A percentile compares a stretch with the other conserved stretches of the same genome.
phyloP scores from a whole-genome alignment of 1,140 invertebrate genomes.

The Watersipora subatra region DNA sequence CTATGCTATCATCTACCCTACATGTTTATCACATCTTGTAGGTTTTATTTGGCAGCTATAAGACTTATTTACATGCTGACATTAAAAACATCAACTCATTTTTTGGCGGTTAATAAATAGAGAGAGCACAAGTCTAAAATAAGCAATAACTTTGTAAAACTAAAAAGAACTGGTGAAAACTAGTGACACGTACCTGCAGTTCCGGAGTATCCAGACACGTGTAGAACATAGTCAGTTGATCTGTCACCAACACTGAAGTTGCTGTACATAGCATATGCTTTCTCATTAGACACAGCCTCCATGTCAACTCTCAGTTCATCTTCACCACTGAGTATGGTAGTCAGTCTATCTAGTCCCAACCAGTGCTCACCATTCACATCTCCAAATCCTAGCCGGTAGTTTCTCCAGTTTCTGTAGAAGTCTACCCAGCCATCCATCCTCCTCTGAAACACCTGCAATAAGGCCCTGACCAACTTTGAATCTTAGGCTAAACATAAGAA shows the following conservation, averaged over 20 bases:
- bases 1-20: no score
- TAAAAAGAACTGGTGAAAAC: no score
- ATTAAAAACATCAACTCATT: no score
- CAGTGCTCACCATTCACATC: slow-evolving; percentile 13
- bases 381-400: slow-evolving; percentile 15
- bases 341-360: slow-evolving; percentile 16
- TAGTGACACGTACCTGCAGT: not conserved
- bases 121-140: no score
- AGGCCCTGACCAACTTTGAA: no score
- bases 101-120: no score
- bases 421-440: slow-evolving; percentile 6
- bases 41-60: no score
- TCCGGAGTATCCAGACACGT: not conserved
- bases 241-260: not conserved
- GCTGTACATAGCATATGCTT: not conserved
- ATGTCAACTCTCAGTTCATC: not conserved
- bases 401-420: slow-evolving; percentile 13
- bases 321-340: not conserved
- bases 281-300: not conserved
- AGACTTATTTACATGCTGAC: no score
- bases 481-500: no score
- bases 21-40: no score
- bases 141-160: no score
- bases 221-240: not conserved
- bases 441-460: slow-evolving; percentile 52